Evolutionary conservation across 2,113 vertebrate genomes (phyloP), one percentile per base, ranked within the genome.

Genomic region (Oncorhynchus nerka): DNA sequence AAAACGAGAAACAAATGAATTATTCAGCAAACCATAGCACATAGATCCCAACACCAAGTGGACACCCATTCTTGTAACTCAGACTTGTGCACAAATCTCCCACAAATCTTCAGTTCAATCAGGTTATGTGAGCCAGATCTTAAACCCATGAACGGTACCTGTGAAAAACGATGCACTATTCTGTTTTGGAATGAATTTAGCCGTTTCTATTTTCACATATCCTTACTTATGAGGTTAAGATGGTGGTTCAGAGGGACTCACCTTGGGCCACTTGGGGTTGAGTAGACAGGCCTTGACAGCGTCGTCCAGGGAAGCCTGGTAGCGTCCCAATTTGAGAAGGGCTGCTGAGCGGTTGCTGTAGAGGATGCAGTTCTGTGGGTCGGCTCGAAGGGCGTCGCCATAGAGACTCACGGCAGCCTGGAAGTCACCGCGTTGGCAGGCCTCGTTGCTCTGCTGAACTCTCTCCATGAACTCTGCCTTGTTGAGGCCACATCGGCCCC

Each of bases 211-310:
- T 8, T 28, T 3, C 22, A 26, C 45, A 24, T 26, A 66, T 20
- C 6, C 55, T 57, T 26, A 66, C 30, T n/a, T 66, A 66, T 30
- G 22, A 26, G 24, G 64, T 3, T 16, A 30, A 66, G 64, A 66
- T 66, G n/a, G 49, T 28, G 7, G 30, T 51, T 22, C 62, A 69
- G 0, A 11, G 45, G 4, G 67, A 72, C 94, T 81, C 95, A 99
- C 98, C 97, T 99, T 99, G 0, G 97, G 96, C 97, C 97, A 99
- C 16, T 98, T 98, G 74, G 97, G 95, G 77, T 99, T 99, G 2
- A 99, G 94, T 65, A 95, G 93, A 0, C 95, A 93, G 34, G 98
- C 98, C 86, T 94, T 95, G 83, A 95, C 92, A 0, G 98, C 97
- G 64, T 99, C 97, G 0, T 96, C 95, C 90, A 99, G 87, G 0